phyloP scores from a whole-genome alignment of 2,888 invertebrate genomes.

The Meiosimyza platycephala region DNA sequence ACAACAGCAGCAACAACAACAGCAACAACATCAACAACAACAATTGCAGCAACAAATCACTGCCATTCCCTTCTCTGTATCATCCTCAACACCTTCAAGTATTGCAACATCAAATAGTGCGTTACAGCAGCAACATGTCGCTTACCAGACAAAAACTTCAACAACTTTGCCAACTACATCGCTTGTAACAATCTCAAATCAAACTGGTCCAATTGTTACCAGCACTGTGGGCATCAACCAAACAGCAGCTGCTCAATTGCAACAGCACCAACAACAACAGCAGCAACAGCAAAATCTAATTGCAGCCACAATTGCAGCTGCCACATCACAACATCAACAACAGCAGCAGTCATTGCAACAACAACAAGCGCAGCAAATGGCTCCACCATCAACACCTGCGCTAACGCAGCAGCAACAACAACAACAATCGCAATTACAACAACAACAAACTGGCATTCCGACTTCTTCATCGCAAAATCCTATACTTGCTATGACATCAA shows the following conservation, averaged over 20 bases:
- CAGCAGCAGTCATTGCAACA: slow-evolving; percentile 47
- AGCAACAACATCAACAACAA: slow-evolving; percentile 56
- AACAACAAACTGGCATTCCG: slow-evolving; percentile 49
- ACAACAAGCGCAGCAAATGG: slow-evolving; percentile 42
- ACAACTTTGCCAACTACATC: slow-evolving; percentile 58
- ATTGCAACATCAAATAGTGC: slow-evolving; percentile 61
- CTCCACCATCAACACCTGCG: slow-evolving; percentile 12
- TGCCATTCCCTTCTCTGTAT: slow-evolving; percentile 61
- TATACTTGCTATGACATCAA: slow-evolving; percentile 66
- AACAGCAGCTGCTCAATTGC: slow-evolving; percentile 53
- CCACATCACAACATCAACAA: slow-evolving; percentile 44
- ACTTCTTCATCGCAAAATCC: slow-evolving; percentile 65
- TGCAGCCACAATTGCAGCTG: slow-evolving; percentile 44
- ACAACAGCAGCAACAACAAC: slow-evolving; percentile 69
- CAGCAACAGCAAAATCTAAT: slow-evolving; percentile 45
- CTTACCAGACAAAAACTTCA: slow-evolving; percentile 57
- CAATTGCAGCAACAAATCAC: slow-evolving; percentile 56
- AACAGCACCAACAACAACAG: slow-evolving; percentile 56
- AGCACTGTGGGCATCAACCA: slow-evolving; percentile 59
- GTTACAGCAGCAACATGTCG: slow-evolving; percentile 59
- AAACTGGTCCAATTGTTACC: slow-evolving; percentile 60
- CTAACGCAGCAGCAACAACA: slow-evolving; percentile 53
- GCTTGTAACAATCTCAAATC: slow-evolving; percentile 63
- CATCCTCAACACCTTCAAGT: slow-evolving; percentile 58
- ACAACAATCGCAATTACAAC: slow-evolving; percentile 55